Evolutionary conservation across 2,888 invertebrate species (phyloP).

Genomic region (Chrysina gloriosa): DNA sequence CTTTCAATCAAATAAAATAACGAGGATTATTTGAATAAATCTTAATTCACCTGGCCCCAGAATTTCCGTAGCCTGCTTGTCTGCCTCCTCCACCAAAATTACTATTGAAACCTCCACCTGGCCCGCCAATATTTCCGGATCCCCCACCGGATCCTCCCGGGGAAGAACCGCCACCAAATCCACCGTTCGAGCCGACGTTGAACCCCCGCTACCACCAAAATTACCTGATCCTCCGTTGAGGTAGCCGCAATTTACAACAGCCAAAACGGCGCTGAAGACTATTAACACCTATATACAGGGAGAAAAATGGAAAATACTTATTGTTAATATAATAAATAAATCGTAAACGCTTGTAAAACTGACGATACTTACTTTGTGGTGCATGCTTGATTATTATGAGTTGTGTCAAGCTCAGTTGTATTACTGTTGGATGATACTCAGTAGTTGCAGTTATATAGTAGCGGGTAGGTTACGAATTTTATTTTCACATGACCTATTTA

Average conservation of each 20-base stretch:
- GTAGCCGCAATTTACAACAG: slow-evolving; percentile 11
- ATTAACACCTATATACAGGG: slow-evolving; percentile 1
- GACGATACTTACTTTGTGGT: slow-evolving; percentile 17
- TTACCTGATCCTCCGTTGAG: slow-evolving; percentile 15
- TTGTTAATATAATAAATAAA: neutral
- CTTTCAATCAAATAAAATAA: neutral
- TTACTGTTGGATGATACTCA: slow-evolving; percentile 7
- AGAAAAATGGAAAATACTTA: neutral
- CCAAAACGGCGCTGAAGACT: slow-evolving; percentile 19
- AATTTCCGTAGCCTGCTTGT: slow-evolving; percentile 21
- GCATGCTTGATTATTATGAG: slow-evolving; percentile 9
- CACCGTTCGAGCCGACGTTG: neutral
- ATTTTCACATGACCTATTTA: slow-evolving; percentile 9
- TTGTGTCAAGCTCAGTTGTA: neutral
- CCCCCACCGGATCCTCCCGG: neutral
- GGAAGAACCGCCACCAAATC: neutral
- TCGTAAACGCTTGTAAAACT: neutral
- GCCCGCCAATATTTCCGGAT: neutral
- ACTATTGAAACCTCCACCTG: neutral
- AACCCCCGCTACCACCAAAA: slow-evolving; percentile 7
- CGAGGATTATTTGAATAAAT: neutral
- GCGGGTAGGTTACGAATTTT: neutral
- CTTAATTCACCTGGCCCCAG: slow-evolving; percentile 4
- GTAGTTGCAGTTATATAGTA: slow-evolving; percentile 11
- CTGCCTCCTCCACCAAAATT: slow-evolving; percentile 11